Base-by-base conservation (phyloP, 1,140 invertebrate genomes). In the Zaprionus kolodkinae region DNA sequence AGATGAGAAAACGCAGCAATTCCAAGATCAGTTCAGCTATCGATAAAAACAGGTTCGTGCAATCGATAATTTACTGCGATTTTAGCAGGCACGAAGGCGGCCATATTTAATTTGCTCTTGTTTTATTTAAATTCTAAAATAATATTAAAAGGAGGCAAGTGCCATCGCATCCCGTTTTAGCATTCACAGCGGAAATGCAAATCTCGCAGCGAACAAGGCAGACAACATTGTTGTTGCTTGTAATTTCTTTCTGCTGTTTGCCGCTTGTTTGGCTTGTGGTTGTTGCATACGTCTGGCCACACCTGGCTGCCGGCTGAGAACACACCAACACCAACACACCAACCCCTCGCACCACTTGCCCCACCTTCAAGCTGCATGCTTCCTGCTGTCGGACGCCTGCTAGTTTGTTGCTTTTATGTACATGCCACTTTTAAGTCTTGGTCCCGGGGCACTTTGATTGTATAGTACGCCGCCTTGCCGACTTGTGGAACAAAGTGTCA, bases 221-320 rank as follows among this genome's bases (percentile, higher is more conserved):
- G 76, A 79, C 83, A 88, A 88, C 76, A 50, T 21, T 50, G 45
- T 25, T 50, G 45, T 21, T 73, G 71, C 65, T 70, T 82, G 83
- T 82, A 79, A 87, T 82, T 86, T 79, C 69, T 74, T 87, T 81
- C 65, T 79, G 55, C 68, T 87, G 83, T 45, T 40, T 77, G 61
- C 76, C 57, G 72, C 79, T 86, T 87, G 83, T 87, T 88, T 72
- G 76, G 69, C 73, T 83, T 87, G 83, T 72, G 83, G 84, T 71
- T 79, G 68, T 61, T 79, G 67, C 48, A 36, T 59, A 50, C 45
- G 12, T 38, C 52, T 45, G 60, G 50, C 61, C 61, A 54, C 48
- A 25, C 25, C 52, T 55, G 50, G 17, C 4, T 25, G 11, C 50
- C 5, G 15, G 40, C 40, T 52, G 50, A 17, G n/a, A 52, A n/a